Base-by-base conservation (phyloP, 2,797 vertebrate species). In the Sebastes kiyomatsui region DNA sequence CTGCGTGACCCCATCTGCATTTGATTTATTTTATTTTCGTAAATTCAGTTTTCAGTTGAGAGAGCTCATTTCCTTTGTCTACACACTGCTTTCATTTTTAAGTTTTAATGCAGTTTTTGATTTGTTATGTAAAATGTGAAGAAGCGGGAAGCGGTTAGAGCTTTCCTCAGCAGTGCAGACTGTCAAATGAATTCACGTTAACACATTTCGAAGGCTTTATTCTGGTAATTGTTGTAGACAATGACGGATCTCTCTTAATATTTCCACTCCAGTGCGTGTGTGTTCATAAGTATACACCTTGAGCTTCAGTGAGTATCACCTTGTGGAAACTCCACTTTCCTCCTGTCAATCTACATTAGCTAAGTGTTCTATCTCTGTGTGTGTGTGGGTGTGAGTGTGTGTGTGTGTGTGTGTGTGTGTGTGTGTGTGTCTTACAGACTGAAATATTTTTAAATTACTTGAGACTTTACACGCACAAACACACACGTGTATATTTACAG, bases 261-360 rank as follows among this genome's bases (percentile, higher is more conserved):
- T 90, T 90, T 91, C 88, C 87, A 91, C 71, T 83, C 38, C 7
- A 25, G 5, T 22, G 3, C 77, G 22, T 70, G 56, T 33, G 22
- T 80, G 13, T n/a, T 64, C 35, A 7, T 73, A 55, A 79, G 60
- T 49, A 35, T 77, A 22, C 61, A 82, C 68, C 66, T 80, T 88
- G 67, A 86, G 76, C 77, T 80, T 75, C 56, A 74, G 35, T 72
- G 42, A 80, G 38, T 59, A 72, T 79, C 79, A 79, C 71, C 56
- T 73, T 76, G 83, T 90, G 90, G 92, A 93, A 93, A 93, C 85
- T 92, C 76, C 80, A 85, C 86, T 90, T 92, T 82, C 69, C 80
- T 88, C 74, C 80, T 86, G 87, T 90, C 91, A 88, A 18, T 91
- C 80, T 83, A 33, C 79, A 84, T 84, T 64, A 82, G 72, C 52